A percentile compares a stretch with the other conserved stretches of the same genome.
These are phyloP conservation scores for Rhopilema esculentum DNA, from an alignment of 30 jellyfish, hydroid and myxozoan species.

Conservation along the genomic window DNA sequence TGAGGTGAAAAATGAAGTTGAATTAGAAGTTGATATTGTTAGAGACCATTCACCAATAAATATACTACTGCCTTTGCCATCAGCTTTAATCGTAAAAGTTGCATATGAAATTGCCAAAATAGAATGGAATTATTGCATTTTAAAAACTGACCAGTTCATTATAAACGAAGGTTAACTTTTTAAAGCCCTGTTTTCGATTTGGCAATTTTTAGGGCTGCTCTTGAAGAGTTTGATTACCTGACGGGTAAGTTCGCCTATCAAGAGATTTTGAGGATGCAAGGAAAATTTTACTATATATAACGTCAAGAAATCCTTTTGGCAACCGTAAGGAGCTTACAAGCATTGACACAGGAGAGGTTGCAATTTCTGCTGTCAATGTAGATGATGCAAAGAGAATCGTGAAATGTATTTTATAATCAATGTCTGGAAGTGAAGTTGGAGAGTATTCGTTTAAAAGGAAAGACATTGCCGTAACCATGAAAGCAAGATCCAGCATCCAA, in stretches of 20 bases:
- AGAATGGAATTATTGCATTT: no score
- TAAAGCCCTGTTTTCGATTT: no score
- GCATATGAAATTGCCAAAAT: no score
- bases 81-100: no score
- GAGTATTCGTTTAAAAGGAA: slow-evolving; percentile 26
- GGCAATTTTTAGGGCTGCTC: no score
- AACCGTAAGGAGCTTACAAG: slow-evolving; percentile 35
- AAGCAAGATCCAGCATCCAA: no score
- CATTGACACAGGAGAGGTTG: slow-evolving; percentile 45
- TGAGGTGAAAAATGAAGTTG: slow-evolving; percentile 2
- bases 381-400: slow-evolving; percentile 24
- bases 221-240: no score
- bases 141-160: no score
- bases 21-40: slow-evolving; percentile 4
- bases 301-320: slow-evolving; percentile 30
- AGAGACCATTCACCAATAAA: no score
- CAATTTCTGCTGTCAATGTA: slow-evolving; percentile 35
- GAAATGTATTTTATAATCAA: slow-evolving; percentile 13
- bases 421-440: slow-evolving; percentile 32
- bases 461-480: no score
- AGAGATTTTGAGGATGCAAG: slow-evolving; percentile 22
- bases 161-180: no score
- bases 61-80: no score
- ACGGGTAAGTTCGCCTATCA: not conserved
- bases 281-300: not conserved